A percentile compares a stretch with the other conserved stretches of the same genome.
Evolutionary conservation across 1,140 invertebrate genomes (phyloP).

Genomic region (Chironomus tepperi): DNA sequence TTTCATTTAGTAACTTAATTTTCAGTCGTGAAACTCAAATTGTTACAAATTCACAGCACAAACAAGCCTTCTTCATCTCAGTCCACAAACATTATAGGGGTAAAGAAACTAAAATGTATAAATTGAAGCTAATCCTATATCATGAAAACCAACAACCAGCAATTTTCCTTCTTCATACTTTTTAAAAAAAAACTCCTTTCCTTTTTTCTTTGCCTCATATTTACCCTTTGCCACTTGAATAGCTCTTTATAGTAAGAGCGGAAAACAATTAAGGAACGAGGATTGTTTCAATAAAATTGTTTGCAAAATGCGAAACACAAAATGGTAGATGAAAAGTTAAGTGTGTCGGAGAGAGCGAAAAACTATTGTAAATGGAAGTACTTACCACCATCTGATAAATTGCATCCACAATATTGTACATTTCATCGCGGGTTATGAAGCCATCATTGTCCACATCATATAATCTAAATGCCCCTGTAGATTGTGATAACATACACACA

Average conservation of each 20-base stretch:
- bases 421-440: conserved; percentile 94
- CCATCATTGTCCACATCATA: conserved; percentile 98
- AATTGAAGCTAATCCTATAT: conserved; percentile 8
- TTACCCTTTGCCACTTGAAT: not conserved
- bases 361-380: conserved; percentile 32
- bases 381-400: conserved; percentile 99
- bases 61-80: too few species aligned
- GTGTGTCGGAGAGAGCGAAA: not conserved
- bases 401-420: conserved; percentile 98
- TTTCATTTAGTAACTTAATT: too few species aligned
- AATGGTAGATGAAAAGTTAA: not conserved
- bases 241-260: not conserved
- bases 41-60: too few species aligned
- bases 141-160: not conserved
- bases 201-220: not conserved
- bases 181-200: not conserved
- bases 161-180: not conserved
- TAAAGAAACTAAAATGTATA: not conserved
- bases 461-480: conserved; percentile 90
- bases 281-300: not conserved
- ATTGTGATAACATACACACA: not conserved
- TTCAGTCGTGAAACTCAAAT: too few species aligned
- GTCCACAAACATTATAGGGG: too few species aligned
- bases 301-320: too few species aligned
- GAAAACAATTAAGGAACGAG: not conserved